Base-by-base conservation (phyloP, 2,797 vertebrate genomes). In the Microctenopoma steveboyesi region DNA sequence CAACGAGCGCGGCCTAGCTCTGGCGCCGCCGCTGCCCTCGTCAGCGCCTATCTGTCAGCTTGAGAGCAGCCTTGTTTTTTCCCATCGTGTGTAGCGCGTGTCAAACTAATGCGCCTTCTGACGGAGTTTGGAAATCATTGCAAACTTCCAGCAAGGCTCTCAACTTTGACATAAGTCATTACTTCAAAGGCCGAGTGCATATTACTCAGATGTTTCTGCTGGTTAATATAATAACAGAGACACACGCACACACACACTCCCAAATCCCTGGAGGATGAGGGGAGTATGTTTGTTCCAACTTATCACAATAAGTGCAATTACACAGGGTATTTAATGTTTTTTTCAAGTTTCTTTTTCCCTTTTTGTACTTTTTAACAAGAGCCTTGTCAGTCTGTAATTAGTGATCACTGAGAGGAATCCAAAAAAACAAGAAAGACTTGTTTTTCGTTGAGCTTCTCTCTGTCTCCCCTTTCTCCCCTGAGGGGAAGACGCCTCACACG, bases 351-450 rank as follows among this genome's bases (percentile, higher is more conserved):
- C 75, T 69, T 45, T n/a, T 33, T 54, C 10, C 50, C 74, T 83
- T 87, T 85, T 56, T 76, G 69, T 57, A 58, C 64, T 81, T 73
- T 82, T 66, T 76, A 84, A 81, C 64, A 67, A 70, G 67, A 60
- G 78, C 59, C 66, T 76, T 85, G 83, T 90, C 84, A 87, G 79
- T 81, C 60, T 89, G 79, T 91, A 93, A 94, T 94, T 93, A 91
- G 84, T 45, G 79, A 93, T 91, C 87, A 85, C 79, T 84, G 75
- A 81, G 78, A 82, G 81, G 79, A 84, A 85, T 81, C 40, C 74
- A 79, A 80, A 77, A 80, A 75, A 86, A 79, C 82, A 78, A 89
- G 83, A 89, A 84, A 81, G 70, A 88, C 84, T 80, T 83, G 78
- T 89, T 92, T 91, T 90, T 74, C 22, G 49, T 88, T 64, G 59